Percentiles rank a stretch among this genome's conserved stretches.
These are phyloP conservation scores for Cheilosia pagana DNA, from an alignment of 2,888 invertebrate species.

Conservation along the genomic window DNA sequence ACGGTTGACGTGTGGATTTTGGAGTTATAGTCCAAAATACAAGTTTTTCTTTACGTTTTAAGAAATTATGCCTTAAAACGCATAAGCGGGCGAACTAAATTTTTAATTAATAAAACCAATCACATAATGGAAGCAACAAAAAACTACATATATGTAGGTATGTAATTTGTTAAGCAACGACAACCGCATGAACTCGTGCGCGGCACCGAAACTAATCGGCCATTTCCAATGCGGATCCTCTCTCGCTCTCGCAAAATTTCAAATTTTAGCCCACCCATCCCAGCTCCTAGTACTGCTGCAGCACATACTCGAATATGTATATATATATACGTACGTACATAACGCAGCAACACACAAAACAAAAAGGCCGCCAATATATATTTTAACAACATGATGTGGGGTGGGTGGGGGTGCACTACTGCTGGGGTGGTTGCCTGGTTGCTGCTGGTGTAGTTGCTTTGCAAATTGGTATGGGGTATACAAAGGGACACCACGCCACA, in stretches of 20 bases:
- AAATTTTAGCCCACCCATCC: conserved; percentile 65
- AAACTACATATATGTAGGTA: background rate
- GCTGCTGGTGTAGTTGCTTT: conserved; percentile 47
- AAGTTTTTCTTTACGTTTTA: background rate
- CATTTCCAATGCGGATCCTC: conserved; percentile 73
- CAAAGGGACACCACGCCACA: conserved; percentile 54
- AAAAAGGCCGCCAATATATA: conserved; percentile 73
- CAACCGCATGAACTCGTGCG: conserved; percentile 54
- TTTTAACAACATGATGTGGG: conserved; percentile 54
- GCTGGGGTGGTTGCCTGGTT: conserved; percentile 42
- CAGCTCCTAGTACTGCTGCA: conserved; percentile 56
- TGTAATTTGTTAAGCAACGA: conserved; percentile 34
- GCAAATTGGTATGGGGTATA: conserved; percentile 61
- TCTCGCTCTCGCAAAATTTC: conserved; percentile 68
- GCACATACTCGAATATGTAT: conserved; percentile 26
- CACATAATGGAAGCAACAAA: conserved; percentile 26
- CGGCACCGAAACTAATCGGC: conserved; percentile 72
- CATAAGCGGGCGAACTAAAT: too few species aligned
- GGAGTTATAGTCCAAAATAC: background rate
- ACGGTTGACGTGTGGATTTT: background rate
- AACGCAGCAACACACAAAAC: conserved; percentile 68
- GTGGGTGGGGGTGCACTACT: conserved; percentile 25
- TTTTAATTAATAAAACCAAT: conserved; percentile 67
- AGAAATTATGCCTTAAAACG: background rate
- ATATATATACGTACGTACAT: conserved; percentile 26